Evolutionary conservation across 92 coral and sea anemone genomes (phyloP), one percentile per base, ranked within the genome.

Genomic region (Palythoa caribaeorum): DNA sequence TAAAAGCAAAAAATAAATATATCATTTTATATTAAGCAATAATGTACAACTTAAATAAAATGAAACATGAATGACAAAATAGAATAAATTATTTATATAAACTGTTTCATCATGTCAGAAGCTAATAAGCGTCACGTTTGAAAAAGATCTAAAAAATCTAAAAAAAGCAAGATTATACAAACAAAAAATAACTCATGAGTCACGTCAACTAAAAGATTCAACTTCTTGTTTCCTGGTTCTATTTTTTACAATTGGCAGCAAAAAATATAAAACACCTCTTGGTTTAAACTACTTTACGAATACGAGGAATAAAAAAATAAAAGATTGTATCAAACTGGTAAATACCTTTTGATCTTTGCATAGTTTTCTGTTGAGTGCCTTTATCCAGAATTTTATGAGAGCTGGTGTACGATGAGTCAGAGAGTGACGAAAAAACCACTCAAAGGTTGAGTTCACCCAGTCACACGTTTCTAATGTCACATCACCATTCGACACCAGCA

Each of bases 381-480:
- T 83, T 40, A 97, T 79, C 99, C 99, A 97, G 17, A 95, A 53
- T 85, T 88, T 93, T 65, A 95, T 88, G 16, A 97, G 80, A 74
- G 92, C 93, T 2, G 99, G 98, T 1, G 98, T 94, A n/a, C 83
- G 93, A 10, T 83, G 78, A 35, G 90, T 74, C 44, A 83, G 83
- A 28, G 95, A 93, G 78, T 97, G 94, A 1, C 91, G 81, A 53
- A 91, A 95, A 12, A 91, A 81, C 99, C 98, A 97, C 1, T 94
- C 90, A 3, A 95, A 71, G 21, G 92, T 92, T 12, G 98, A 95
- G 76, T 97, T 97, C 53, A 97, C 48, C 99, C 99, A 97, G 66
- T 94, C 92, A 79, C 99, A 97, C 0, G 99, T 83, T 74, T 97
- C 99, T 63, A 94, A 93, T 13, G 98, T 95, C 70, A 95, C 97